These are phyloP conservation scores for Dasypus novemcinctus DNA, from an alignment of 2,113 vertebrate genomes.

Conservation along the genomic window DNA sequence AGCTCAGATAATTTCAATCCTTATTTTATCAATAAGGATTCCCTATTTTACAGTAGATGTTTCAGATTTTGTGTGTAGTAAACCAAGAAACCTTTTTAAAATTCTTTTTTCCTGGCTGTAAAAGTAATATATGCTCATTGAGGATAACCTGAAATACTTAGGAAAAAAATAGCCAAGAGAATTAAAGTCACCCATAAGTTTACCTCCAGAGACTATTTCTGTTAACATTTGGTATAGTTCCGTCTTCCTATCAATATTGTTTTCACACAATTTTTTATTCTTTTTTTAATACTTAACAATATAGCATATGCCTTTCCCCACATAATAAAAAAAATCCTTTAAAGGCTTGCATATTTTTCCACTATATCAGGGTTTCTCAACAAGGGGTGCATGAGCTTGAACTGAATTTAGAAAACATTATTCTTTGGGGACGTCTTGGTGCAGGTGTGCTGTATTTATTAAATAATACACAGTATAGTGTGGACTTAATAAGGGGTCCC, in stretches of 20 bases:
- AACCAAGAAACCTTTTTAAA: not conserved
- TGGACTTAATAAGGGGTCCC: too few species aligned
- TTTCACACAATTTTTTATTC: not conserved
- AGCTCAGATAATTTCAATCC: not conserved
- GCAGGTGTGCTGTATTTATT: too few species aligned
- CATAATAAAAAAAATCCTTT: constrained; percentile 13
- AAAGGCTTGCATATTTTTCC: not conserved
- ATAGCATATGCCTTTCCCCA: not conserved
- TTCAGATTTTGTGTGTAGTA: not conserved
- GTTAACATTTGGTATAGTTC: not conserved
- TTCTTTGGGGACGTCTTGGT: too few species aligned
- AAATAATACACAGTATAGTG: too few species aligned
- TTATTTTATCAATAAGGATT: not conserved
- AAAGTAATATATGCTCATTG: constrained; percentile 1
- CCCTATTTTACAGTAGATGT: not conserved
- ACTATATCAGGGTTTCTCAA: not conserved
- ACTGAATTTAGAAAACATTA: too few species aligned
- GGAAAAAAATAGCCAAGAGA: not conserved
- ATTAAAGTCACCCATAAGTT: not conserved
- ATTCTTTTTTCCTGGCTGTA: not conserved
- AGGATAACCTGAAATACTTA: not conserved
- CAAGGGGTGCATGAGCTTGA: too few species aligned
- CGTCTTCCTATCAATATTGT: not conserved
- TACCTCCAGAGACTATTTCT: not conserved
- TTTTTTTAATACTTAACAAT: not conserved